Conservation (phyloP, 2,888 invertebrate species). For the Leucozona laternaria region DNA sequence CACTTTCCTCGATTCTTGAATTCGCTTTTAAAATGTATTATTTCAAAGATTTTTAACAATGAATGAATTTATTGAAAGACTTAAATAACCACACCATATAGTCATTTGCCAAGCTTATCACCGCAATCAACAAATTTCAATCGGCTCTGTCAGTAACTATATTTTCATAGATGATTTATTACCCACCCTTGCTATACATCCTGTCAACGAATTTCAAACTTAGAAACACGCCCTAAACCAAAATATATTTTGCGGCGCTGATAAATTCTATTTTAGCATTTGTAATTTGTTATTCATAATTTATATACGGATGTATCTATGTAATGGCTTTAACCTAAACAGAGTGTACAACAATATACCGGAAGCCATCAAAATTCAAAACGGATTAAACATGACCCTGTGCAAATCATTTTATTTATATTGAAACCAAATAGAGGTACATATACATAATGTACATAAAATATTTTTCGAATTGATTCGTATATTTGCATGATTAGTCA, state of each 20-base stretch:
- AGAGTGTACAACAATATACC: neutral
- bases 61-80: too few species aligned
- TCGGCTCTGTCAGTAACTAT: neutral
- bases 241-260: neutral
- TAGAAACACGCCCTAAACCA: neutral
- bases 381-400: slow-evolving; percentile 4
- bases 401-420: neutral
- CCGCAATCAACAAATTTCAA: neutral
- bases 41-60: too few species aligned
- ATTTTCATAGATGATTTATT: neutral
- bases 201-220: slow-evolving; percentile 1
- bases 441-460: too few species aligned
- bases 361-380: slow-evolving; percentile 4
- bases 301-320: neutral
- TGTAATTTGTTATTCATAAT: slow-evolving; percentile 11
- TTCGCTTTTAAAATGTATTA: too few species aligned
- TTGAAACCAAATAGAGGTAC: neutral
- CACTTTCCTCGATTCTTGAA: too few species aligned
- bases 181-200: neutral
- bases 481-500: slow-evolving; percentile 12
- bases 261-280: slow-evolving; percentile 11
- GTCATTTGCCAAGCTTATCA: neutral
- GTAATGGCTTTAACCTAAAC: neutral
- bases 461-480: neutral
- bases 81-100: neutral